Base-by-base conservation (phyloP, 1,140 invertebrate species). In the Ceratina japonica region DNA sequence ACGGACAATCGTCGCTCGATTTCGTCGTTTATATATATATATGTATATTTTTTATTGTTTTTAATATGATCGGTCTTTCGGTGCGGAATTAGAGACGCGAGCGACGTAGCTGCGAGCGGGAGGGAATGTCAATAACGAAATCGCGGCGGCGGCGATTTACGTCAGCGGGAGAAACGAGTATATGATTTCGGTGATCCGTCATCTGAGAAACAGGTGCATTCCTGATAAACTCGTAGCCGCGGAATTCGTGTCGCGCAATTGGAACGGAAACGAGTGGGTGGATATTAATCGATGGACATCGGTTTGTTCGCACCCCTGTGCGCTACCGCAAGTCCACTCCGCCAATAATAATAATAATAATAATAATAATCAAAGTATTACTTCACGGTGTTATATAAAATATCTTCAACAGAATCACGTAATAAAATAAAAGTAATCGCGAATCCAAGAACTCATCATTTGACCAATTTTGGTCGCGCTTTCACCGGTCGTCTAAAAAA, bases 211-310 rank as follows among this genome's bases (percentile, higher is more conserved):
- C 59, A 77, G 59, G 68, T 63, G 75, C 68, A 77, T 77, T 77
- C 20, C 27, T 77, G 49, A 71, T 72, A 27, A 44, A 63, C 58
- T 54, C 15, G 27, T 37, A 24, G 51, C 31, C 59, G 31, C 8
- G 27, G 49, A 72, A 72, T 77, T 54, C 49, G 20, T 63, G 58
- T 70, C 49, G 49, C 69, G 61, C 44, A 77, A 77, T 72, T 77
- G 69, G 68, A 70, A 54, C 82, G 70, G 82, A 63, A 81, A 86
- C 71, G 75, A 75, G 75, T 83, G 52, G 58, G 31, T 18, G 15
- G 22, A 10, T 22, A 61, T 72, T 77, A 71, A 72, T 54, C 59
- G 51, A 72, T 71, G 81, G 75, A 79, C 81, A 81, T 81, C 75
- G 75, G 65, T 81, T 86, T 75, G 69, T 74, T 56, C 75, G 51